A percentile compares a stretch with the other conserved stretches of the same genome.
Evolutionary conservation across 2,113 vertebrate species (phyloP).

Genomic region (Tenrec ecaudatus): DNA sequence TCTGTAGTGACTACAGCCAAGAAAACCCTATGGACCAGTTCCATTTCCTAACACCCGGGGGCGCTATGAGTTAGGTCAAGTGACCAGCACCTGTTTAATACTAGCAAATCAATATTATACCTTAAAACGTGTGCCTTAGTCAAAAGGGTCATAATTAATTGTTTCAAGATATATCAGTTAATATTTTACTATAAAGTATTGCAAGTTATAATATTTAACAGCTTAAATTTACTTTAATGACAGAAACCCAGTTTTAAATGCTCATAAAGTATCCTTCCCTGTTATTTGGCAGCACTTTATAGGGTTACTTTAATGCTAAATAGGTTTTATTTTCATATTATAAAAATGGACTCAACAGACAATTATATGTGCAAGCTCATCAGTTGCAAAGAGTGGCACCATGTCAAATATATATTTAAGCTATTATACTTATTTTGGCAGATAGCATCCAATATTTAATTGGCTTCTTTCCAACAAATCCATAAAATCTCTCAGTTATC

Average conservation of each 20-base stretch:
- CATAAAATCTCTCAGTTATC: conserved; percentile 62
- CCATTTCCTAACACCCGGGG: too few species aligned
- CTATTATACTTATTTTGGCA: conserved; percentile 54
- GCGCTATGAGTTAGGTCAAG: too few species aligned
- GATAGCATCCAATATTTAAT: conserved; percentile 40
- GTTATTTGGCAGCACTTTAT: neutral
- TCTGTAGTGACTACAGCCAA: too few species aligned
- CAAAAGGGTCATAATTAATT: neutral
- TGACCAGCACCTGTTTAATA: too few species aligned
- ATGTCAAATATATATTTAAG: conserved; percentile 50
- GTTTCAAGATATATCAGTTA: neutral
- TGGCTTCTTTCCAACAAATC: conserved; percentile 56
- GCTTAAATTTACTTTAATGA: neutral
- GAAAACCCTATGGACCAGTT: too few species aligned
- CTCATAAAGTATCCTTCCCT: neutral
- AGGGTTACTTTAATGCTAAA: neutral
- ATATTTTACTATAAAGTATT: neutral
- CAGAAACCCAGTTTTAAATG: neutral
- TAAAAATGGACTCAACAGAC: neutral
- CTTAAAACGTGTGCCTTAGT: neutral
- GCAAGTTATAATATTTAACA: neutral
- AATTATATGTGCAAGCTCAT: conserved; percentile 36
- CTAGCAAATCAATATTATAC: neutral
- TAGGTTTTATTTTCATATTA: conserved; percentile 50
- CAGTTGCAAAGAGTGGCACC: neutral